These are phyloP conservation scores for Callosobruchus maculatus DNA, from an alignment of 2,888 invertebrate genomes.

Conservation along the genomic window DNA sequence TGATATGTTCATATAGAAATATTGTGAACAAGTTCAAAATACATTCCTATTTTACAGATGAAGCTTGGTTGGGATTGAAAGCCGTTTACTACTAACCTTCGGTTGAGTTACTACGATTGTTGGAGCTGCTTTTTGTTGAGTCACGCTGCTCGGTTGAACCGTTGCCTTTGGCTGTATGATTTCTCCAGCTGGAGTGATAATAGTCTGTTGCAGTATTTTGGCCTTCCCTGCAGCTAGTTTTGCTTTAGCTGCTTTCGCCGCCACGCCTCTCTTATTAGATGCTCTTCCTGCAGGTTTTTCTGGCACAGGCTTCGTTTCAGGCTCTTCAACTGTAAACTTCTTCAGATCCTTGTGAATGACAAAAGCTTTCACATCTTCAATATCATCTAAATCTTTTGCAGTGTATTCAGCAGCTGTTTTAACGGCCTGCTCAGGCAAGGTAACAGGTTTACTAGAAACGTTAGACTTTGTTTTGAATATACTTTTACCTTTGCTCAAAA, in stretches of 20 bases:
- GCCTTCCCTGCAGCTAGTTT: slow-evolving; percentile 36
- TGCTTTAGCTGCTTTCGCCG: slow-evolving; percentile 6
- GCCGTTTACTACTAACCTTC: background rate
- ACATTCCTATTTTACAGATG: too few relatives aligned
- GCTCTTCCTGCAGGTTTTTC: slow-evolving; percentile 13
- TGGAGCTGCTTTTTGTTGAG: slow-evolving; percentile 2
- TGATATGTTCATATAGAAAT: too few relatives aligned
- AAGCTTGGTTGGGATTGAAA: background rate
- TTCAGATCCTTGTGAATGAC: slow-evolving; percentile 41
- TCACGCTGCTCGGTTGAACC: slow-evolving; percentile 1
- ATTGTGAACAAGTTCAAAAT: too few relatives aligned
- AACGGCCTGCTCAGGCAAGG: slow-evolving; percentile 45
- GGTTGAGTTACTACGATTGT: background rate
- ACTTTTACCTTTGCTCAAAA: background rate
- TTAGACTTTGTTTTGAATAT: background rate
- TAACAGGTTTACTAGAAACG: slow-evolving; percentile 36
- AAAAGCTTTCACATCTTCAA: slow-evolving; percentile 46
- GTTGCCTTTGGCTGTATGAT: slow-evolving; percentile 34
- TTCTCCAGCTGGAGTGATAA: slow-evolving; percentile 46
- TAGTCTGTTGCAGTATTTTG: slow-evolving; percentile 47
- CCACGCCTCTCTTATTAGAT: slow-evolving; percentile 12
- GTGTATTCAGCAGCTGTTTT: slow-evolving; percentile 30
- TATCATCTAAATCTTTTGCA: slow-evolving; percentile 27
- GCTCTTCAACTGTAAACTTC: slow-evolving; percentile 12
- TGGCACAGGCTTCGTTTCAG: slow-evolving; percentile 5